These are phyloP conservation scores for Leucozona laternaria DNA, from an alignment of 2,888 invertebrate genomes.

Conservation along the genomic window DNA sequence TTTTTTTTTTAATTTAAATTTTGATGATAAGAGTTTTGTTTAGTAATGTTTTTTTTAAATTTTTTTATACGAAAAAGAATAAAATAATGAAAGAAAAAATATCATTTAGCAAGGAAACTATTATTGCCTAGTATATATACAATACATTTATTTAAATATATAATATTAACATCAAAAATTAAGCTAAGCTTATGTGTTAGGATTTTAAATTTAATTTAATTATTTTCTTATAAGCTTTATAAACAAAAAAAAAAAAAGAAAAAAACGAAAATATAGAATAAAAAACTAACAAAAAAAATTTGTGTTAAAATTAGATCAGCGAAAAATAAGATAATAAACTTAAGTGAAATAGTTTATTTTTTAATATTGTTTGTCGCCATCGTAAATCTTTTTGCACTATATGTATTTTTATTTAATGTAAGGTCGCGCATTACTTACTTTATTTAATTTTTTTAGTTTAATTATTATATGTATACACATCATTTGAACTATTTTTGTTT, in stretches of 20 bases:
- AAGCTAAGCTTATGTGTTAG: constrained; percentile 75
- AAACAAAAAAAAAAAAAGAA: constrained; percentile 32
- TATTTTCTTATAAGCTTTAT: constrained; percentile 55
- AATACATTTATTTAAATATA: constrained; percentile 65
- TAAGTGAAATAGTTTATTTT: constrained; percentile 68
- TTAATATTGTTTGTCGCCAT: constrained; percentile 70
- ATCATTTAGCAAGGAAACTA: constrained; percentile 71
- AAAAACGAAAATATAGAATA: neutral
- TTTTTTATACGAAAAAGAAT: constrained; percentile 59
- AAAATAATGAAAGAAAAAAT: constrained; percentile 36
- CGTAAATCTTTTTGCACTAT: constrained; percentile 72
- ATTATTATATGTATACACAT: constrained; percentile 71
- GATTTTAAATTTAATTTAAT: constrained; percentile 68
- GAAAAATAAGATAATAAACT: constrained; percentile 52
- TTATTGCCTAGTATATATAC: constrained; percentile 72
- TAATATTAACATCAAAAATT: constrained; percentile 67
- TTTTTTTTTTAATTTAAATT: constrained; percentile 74
- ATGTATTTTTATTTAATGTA: constrained; percentile 66
- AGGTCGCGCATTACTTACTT: constrained; percentile 74
- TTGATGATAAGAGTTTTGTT: constrained; percentile 76
- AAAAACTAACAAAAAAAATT: constrained; percentile 7
- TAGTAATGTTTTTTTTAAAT: constrained; percentile 78
- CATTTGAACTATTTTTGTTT: constrained; percentile 68
- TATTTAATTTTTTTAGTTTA: constrained; percentile 47
- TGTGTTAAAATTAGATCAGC: constrained; percentile 16